Conservation (phyloP, 2,113 vertebrate genomes). For the Chunga burmeisteri region DNA sequence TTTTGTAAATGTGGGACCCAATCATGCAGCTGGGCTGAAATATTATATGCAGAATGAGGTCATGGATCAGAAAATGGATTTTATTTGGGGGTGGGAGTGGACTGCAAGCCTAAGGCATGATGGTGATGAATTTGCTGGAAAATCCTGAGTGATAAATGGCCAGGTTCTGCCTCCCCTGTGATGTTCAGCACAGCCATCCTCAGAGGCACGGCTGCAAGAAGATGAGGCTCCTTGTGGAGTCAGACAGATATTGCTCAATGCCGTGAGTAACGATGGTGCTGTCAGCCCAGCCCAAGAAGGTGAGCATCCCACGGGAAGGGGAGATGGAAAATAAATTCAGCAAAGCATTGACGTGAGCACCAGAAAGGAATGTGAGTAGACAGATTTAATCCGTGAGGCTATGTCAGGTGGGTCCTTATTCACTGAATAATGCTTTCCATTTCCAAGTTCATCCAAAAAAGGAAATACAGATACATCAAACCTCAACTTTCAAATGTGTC, state of each 20-base stretch:
- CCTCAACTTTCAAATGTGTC: not conserved
- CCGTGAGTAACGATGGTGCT: not conserved
- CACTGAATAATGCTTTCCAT: slow-evolving; percentile 26
- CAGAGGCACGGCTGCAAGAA: not conserved
- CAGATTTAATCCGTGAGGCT: not conserved
- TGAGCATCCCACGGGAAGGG: not conserved
- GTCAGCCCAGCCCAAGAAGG: not conserved
- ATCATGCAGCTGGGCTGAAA: slow-evolving; percentile 47
- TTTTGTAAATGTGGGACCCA: not conserved
- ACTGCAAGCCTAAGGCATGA: not conserved
- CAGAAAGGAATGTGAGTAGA: not conserved
- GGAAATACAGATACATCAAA: not conserved
- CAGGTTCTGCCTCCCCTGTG: not conserved
- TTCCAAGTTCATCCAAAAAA: not conserved
- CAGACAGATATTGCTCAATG: not conserved
- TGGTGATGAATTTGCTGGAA: slow-evolving; percentile 34
- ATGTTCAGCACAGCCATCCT: not conserved
- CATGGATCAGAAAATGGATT: slow-evolving; percentile 55
- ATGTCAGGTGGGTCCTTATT: not conserved
- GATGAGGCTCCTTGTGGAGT: not conserved
- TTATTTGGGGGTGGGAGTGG: slow-evolving; percentile 50
- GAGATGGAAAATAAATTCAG: not conserved
- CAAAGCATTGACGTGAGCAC: not conserved
- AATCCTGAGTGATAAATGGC: not conserved
- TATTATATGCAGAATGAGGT: slow-evolving; percentile 33